Percentiles rank a stretch among this genome's conserved stretches.
These are phyloP conservation scores for Sternarchorhynchus goeldii DNA, from an alignment of 2,797 vertebrate species.

Conservation along the genomic window DNA sequence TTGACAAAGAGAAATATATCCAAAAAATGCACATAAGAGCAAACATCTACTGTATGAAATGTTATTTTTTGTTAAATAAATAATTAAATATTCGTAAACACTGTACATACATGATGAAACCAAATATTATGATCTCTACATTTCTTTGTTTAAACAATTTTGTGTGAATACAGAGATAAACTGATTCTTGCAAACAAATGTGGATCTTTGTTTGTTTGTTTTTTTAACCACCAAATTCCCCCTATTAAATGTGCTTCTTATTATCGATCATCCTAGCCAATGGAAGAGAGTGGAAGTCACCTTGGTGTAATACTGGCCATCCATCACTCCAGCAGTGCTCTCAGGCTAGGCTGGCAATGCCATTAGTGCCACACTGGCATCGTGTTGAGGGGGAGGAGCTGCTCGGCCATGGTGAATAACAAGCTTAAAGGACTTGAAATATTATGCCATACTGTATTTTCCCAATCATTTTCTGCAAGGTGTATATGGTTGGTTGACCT, in stretches of 20 bases:
- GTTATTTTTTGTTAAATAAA: too few species aligned
- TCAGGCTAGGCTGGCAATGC: conserved; percentile 75
- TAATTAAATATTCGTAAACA: too few species aligned
- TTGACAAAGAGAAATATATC: background rate
- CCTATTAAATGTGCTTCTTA: conserved; percentile 70
- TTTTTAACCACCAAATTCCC: conserved; percentile 60
- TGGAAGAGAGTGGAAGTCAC: conserved; percentile 78
- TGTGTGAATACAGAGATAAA: conserved; percentile 52
- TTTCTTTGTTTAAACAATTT: background rate
- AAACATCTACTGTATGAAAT: too few species aligned
- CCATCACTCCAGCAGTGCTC: conserved; percentile 74
- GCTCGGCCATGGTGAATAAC: conserved; percentile 73
- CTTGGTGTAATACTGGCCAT: conserved; percentile 80
- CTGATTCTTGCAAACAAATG: conserved; percentile 71
- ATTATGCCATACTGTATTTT: conserved; percentile 62
- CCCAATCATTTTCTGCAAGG: conserved; percentile 67
- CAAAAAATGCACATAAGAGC: too few species aligned
- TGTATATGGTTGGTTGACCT: conserved; percentile 65
- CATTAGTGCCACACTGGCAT: conserved; percentile 78
- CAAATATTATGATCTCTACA: background rate
- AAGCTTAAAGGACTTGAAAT: conserved; percentile 69
- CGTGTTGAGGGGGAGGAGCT: conserved; percentile 71
- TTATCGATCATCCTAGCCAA: conserved; percentile 80
- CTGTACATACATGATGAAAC: background rate
- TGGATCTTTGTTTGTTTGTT: conserved; percentile 32